A percentile compares a stretch with the other conserved stretches of the same genome.
Conservation (phyloP, 1,140 invertebrate species). For the Muscidifurax raptorellus region DNA sequence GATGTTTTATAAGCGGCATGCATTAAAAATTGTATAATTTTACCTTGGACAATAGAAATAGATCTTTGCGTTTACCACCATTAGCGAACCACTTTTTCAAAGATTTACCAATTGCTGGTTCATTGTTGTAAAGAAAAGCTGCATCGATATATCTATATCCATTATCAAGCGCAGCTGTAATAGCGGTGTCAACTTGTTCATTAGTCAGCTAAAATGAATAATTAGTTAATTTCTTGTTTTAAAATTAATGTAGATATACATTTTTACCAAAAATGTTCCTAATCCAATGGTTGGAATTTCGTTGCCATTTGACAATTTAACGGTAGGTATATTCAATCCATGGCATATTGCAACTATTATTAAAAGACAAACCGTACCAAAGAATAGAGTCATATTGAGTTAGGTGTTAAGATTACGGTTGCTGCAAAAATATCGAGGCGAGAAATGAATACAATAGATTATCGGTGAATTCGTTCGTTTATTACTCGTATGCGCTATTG, state of each 20-base stretch:
- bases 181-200: conserved; percentile 71
- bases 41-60: conserved; percentile 76
- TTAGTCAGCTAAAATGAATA: background rate
- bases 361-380: background rate
- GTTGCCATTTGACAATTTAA: conserved; percentile 69
- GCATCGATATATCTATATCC: conserved; percentile 85
- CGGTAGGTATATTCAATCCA: conserved; percentile 60
- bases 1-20: too few relatives aligned
- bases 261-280: conserved; percentile 81
- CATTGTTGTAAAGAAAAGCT: conserved; percentile 80
- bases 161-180: conserved; percentile 78
- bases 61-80: conserved; percentile 79
- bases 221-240: background rate
- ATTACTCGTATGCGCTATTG: too few relatives aligned
- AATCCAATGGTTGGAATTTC: conserved; percentile 79
- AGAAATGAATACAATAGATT: too few relatives aligned
- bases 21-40: too few relatives aligned
- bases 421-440: too few relatives aligned
- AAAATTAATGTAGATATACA: background rate
- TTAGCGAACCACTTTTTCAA: conserved; percentile 79
- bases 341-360: background rate
- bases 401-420: too few relatives aligned
- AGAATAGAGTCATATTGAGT: too few relatives aligned
- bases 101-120: conserved; percentile 78
- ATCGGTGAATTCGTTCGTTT: too few relatives aligned